phyloP scores from a whole-genome alignment of 2,113 vertebrate genomes.

The Pristiophorus japonicus region DNA sequence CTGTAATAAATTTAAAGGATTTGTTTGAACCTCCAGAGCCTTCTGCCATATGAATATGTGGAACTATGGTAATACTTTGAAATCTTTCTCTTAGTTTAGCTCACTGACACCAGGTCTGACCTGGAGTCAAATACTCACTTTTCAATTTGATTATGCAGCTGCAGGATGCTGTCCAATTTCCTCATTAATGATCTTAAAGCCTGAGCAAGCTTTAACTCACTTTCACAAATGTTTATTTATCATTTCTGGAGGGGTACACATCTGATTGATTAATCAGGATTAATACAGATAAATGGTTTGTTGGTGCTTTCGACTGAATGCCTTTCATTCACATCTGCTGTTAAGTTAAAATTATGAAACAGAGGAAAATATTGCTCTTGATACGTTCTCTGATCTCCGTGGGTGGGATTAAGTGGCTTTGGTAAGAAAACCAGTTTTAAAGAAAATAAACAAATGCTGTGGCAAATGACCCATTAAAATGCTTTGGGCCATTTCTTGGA shows the following conservation, averaged over 20 bases:
- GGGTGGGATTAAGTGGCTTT: conserved; percentile 12
- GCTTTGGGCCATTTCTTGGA: background rate
- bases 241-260: background rate
- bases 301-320: background rate
- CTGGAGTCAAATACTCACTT: background rate
- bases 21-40: background rate
- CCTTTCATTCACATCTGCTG: background rate
- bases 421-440: background rate
- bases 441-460: background rate
- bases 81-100: conserved; percentile 1
- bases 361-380: background rate
- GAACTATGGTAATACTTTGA: background rate
- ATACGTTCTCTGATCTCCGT: background rate
- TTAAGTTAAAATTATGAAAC: background rate
- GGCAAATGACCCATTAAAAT: background rate
- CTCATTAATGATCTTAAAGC: conserved; percentile 8
- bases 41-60: background rate
- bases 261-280: background rate
- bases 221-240: background rate
- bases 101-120: background rate
- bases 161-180: background rate
- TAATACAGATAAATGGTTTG: background rate
- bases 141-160: background rate
- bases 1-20: conserved; percentile 20
- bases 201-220: background rate